Base-by-base conservation (phyloP, 1,140 invertebrate genomes). In the Drosophila nigrodunni region DNA sequence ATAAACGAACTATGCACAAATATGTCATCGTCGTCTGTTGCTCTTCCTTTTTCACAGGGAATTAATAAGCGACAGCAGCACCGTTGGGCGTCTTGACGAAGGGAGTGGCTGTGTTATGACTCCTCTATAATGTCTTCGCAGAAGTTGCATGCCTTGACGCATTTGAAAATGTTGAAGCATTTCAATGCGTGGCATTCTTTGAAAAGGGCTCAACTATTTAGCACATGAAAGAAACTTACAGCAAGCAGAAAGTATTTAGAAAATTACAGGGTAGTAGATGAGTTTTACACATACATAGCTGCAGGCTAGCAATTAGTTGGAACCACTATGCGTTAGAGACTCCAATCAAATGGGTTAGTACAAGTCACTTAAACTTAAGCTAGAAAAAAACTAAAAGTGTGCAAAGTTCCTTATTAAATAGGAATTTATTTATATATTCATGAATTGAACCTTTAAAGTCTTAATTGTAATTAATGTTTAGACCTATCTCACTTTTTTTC, bases 11-110 rank as follows among this genome's bases (percentile, higher is more conserved):
- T 44, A 49, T 50, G 61, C 62, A 52, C 61, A 72, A 68, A 68
- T 68, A 68, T 60, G 54, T 55, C 39, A 54, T 43, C 58, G 39
- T 66, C 64, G 57, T 71, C 58, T 55, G 41, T 15, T 44, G 61
- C 18, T 44, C 64, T 39, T 70, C 66, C 76, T 82, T 66, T 49
- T 69, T 76, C 76, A 66, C 59, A 68, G 62, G n/a, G 77, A 83
- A 87, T 35, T 43, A 43, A 46, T 30, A 13, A 37, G 57, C 52
- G 35, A 39, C 43, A 35, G 13, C 58, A 52, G n/a, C 30, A 44
- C 34, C 47, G 15, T 15, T 41, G 49, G 47, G 37, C 37, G 61
- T 43, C 30, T 35, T 9, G 13, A 34, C 39, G 37, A 30, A 30
- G 11, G 18, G 37, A 39, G 50, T 65, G 50, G 25, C 30, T 35